phyloP scores from a whole-genome alignment of 2,113 vertebrate genomes.

The Grallaria varia region DNA sequence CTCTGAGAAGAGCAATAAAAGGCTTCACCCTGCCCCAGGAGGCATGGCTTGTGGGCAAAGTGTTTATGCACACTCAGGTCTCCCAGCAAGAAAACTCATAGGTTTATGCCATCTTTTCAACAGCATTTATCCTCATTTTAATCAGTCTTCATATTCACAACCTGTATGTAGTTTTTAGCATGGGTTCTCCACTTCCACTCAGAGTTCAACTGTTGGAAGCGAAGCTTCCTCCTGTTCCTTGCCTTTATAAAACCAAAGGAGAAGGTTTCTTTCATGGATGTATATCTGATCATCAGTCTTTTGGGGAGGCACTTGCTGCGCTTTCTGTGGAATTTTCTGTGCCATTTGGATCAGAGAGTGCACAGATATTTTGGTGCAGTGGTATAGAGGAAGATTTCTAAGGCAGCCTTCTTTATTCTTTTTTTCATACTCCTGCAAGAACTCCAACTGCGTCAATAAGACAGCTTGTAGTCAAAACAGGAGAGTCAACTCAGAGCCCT shows the following conservation, averaged over 20 bases:
- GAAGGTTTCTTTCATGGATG: neutral
- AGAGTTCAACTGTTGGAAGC: neutral
- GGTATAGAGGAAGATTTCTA: neutral
- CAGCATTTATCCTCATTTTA: neutral
- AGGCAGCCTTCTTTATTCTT: neutral
- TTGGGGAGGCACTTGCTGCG: neutral
- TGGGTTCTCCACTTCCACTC: neutral
- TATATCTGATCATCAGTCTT: neutral
- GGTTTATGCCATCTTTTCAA: neutral
- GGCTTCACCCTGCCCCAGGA: neutral
- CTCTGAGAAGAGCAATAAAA: neutral
- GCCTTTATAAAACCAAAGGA: neutral
- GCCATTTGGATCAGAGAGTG: neutral
- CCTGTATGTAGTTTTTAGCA: neutral
- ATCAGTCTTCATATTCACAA: neutral
- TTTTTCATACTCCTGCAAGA: neutral
- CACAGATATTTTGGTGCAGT: neutral
- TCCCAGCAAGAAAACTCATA: neutral
- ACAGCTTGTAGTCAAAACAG: too few relatives aligned
- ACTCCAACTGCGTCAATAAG: too few relatives aligned
- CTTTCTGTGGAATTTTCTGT: neutral
- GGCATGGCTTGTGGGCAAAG: neutral
- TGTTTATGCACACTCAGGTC: fast-evolving
- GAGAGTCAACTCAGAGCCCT: too few relatives aligned
- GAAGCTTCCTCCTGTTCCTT: neutral